These are phyloP conservation scores for Nesometra sesokonis DNA, from an alignment of 35 echinoderm and acorn worm genomes.

Conservation along the genomic window DNA sequence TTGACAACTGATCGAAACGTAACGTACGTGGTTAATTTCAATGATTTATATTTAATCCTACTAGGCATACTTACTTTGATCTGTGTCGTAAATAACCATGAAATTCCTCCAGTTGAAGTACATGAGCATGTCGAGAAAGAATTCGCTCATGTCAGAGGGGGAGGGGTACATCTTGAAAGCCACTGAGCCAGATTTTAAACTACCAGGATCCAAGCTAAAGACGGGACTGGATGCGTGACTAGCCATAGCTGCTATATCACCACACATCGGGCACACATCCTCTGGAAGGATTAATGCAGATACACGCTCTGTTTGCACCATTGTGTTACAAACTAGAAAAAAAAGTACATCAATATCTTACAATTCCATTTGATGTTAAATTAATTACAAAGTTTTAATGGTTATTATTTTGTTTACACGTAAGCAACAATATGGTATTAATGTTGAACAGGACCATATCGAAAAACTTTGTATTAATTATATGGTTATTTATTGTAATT, in stretches of 20 bases:
- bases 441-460: too few species aligned
- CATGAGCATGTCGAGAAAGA: background rate
- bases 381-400: too few species aligned
- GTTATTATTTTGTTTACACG: too few species aligned
- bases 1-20: too few species aligned
- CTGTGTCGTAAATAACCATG: background rate
- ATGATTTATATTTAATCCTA: too few species aligned
- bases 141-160: background rate
- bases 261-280: background rate
- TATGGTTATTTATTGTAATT: too few species aligned
- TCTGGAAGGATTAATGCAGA: background rate
- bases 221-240: background rate
- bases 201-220: background rate
- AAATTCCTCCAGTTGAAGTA: slow-evolving; percentile 2
- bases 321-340: background rate
- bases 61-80: background rate
- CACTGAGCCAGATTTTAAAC: background rate
- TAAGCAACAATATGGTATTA: too few species aligned
- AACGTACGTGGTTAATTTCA: too few species aligned
- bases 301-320: slow-evolving; percentile 4
- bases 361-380: too few species aligned
- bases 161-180: slow-evolving; percentile 1
- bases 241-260: background rate
- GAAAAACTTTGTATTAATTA: too few species aligned
- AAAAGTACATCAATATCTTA: too few species aligned